A percentile compares a stretch with the other conserved stretches of the same genome.
These are phyloP conservation scores for Leucoptera coffeella DNA, from an alignment of 2,888 invertebrate species.

Conservation along the genomic window DNA sequence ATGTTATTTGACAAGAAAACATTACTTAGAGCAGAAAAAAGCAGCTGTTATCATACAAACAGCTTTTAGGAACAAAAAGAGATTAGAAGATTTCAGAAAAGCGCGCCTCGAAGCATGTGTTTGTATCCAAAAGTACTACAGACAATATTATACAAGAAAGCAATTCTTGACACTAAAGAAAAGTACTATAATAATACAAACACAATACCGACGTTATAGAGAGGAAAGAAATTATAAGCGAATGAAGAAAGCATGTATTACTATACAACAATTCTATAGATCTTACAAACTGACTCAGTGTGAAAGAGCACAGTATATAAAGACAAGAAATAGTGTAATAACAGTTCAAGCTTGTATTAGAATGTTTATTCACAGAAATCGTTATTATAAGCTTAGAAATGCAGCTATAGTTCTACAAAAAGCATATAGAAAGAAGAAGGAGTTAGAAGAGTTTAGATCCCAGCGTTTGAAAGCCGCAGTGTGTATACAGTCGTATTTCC, in stretches of 20 bases:
- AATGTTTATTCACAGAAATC: slow-evolving; percentile 16
- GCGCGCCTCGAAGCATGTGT: slow-evolving; percentile 9
- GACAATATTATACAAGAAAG: slow-evolving; percentile 18
- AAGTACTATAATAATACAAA: slow-evolving; percentile 22
- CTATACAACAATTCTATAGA: slow-evolving; percentile 2
- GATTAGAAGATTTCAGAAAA: slow-evolving; percentile 11
- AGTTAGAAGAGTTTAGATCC: slow-evolving; percentile 11
- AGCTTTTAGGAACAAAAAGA: slow-evolving; percentile 17
- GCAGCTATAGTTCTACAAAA: slow-evolving; percentile 24
- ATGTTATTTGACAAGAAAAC: slow-evolving; percentile 14
- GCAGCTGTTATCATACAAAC: slow-evolving; percentile 23
- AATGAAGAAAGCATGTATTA: slow-evolving; percentile 13
- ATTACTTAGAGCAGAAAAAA: slow-evolving; percentile 15
- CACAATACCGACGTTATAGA: slow-evolving; percentile 21
- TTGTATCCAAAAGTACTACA: slow-evolving; percentile 23
- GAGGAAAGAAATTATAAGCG: slow-evolving; percentile 14
- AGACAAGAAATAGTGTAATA: slow-evolving; percentile 9
- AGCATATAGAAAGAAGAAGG: slow-evolving; percentile 21
- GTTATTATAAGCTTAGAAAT: slow-evolving; percentile 15
- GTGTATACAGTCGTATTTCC: slow-evolving; percentile 25
- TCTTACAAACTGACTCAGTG: not conserved
- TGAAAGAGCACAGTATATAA: slow-evolving; percentile 12
- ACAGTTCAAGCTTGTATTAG: slow-evolving; percentile 17
- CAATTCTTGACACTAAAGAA: slow-evolving; percentile 16
- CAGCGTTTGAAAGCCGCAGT: slow-evolving; percentile 17